These are phyloP conservation scores for Stichopus chloronotus DNA, from an alignment of 35 echinoderm and acorn worm species.

Conservation along the genomic window DNA sequence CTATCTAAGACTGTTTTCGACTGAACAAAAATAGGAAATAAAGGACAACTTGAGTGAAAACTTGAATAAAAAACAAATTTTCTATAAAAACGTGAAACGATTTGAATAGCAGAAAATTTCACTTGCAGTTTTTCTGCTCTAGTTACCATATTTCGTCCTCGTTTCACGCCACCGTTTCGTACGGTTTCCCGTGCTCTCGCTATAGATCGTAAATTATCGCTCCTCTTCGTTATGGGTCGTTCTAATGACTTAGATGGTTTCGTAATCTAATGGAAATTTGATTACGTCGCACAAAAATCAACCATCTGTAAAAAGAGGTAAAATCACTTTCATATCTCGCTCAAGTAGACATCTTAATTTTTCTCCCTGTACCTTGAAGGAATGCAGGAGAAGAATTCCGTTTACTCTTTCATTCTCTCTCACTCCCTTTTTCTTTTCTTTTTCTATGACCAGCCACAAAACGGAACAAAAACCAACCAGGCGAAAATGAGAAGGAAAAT, in stretches of 20 bases:
- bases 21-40: no score
- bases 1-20: no score
- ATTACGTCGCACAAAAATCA: conserved; percentile 12
- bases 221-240: conserved; percentile 31
- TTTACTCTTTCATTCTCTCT: no score
- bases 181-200: not conserved
- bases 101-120: no score
- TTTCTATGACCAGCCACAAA: not conserved
- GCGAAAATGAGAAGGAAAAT: conserved; percentile 16
- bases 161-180: not conserved
- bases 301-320: conserved; percentile 28
- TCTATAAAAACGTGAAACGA: no score
- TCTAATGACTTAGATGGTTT: conserved; percentile 48
- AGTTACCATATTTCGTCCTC: not conserved
- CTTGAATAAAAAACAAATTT: no score
- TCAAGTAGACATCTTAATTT: not conserved
- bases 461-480: conserved; percentile 1
- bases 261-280: conserved; percentile 49
- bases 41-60: no score
- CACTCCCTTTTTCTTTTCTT: no score
- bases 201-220: not conserved
- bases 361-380: conserved; percentile 9
- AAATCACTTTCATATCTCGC: not conserved
- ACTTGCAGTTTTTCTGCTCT: conserved; percentile 16
- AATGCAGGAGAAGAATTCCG: not conserved